These are phyloP conservation scores for Holacanthella duospinosa DNA, from an alignment of 2,888 invertebrate species.

Conservation along the genomic window DNA sequence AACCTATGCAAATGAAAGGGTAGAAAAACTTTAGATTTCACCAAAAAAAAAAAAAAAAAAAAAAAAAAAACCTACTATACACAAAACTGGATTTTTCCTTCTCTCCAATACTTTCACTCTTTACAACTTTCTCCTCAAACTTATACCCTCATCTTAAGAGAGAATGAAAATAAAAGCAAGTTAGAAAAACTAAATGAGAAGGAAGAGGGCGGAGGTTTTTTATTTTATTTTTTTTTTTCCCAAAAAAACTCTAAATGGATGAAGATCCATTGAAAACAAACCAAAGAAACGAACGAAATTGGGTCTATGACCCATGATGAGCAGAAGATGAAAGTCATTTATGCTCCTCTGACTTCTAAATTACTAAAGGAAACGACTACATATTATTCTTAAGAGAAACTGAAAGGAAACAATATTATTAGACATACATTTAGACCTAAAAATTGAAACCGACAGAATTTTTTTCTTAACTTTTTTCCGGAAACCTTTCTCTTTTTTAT, in stretches of 20 bases:
- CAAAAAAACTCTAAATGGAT: background rate
- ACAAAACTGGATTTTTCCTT: background rate
- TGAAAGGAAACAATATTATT: background rate
- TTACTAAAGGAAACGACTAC: background rate
- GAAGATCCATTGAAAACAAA: background rate
- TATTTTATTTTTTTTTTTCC: too few relatives aligned
- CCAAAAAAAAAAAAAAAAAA: background rate
- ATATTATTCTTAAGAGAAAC: background rate
- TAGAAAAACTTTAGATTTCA: background rate
- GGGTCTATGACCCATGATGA: background rate
- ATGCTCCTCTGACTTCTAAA: background rate
- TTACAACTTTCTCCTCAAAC: background rate
- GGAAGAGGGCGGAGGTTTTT: background rate
- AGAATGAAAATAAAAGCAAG: background rate
- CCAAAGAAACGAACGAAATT: background rate
- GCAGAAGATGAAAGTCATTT: background rate
- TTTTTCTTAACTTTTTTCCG: too few relatives aligned
- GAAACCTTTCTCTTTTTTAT: background rate
- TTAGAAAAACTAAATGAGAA: conserved; percentile 1
- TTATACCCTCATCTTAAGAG: background rate
- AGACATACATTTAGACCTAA: background rate
- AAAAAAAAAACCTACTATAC: too few relatives aligned
- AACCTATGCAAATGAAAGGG: background rate
- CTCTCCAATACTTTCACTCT: background rate
- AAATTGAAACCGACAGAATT: background rate